Evolutionary conservation across 2,797 vertebrate species (phyloP), one percentile per base, ranked within the genome.

Genomic region (Distichodus sexfasciatus): DNA sequence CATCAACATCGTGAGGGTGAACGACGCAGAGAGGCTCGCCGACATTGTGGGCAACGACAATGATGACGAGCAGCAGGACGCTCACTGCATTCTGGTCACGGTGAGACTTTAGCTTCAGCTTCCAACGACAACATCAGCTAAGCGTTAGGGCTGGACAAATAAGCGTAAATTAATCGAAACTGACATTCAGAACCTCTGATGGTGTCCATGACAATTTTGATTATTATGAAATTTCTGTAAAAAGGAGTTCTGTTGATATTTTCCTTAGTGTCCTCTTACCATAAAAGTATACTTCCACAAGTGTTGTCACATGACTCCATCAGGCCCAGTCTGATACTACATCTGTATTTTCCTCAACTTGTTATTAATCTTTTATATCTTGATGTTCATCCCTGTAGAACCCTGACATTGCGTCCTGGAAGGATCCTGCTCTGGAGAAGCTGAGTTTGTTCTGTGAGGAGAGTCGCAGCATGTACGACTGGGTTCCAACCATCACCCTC

Each of bases 21-120:
- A 91, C 11, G 94, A 98, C 54, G 92, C 94, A 51, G 91, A 90
- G 76, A 89, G 94, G 44, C 90, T 98, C 70, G 94, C 92, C 0
- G 88, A 90, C 28, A 92, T 98, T 62, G 89, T 99, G 80, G 93
- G 92, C 26, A 80, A 87, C 1, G 92, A 92, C 28, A 92, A 94
- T 31, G 83, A 89, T 0, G 93, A 91, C n/a, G 92, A 95, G 60
- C 89, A 94, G 4, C 92, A 93, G 40, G 97, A 99, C 83, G 87
- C 94, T 2, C 97, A 99, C 79, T 99, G 97, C 90, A 94, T 98
- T 81, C 93, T 99, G 46, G 94, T 99, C 79, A 96, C 94, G 93
- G 97, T 98, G 87, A 77, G 96, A 8, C 4, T 14, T 46, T 17
- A 35, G 23, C 19, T n/a, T 7, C 23, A 24, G n/a, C 6, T 50